phyloP scores from a whole-genome alignment of 2,797 vertebrate species.

The Liasis olivaceus region DNA sequence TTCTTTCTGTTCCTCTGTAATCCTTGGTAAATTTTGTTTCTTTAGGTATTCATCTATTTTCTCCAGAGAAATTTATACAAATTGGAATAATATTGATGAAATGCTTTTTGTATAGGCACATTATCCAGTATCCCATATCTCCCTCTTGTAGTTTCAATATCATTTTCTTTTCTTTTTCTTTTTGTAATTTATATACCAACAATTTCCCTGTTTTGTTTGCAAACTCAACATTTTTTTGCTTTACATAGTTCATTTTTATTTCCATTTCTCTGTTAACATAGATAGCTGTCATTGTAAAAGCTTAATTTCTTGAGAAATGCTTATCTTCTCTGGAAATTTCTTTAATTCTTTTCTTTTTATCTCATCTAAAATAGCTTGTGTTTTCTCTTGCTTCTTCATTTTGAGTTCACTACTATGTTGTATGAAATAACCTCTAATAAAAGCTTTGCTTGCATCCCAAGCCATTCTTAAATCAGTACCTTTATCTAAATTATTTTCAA shows the following conservation, averaged over 20 bases:
- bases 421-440: no score
- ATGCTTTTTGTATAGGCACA: not conserved
- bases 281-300: not conserved
- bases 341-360: no score
- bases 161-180: not conserved
- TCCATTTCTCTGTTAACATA: not conserved
- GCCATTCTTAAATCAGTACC: no score
- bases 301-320: not conserved
- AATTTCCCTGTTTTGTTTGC: not conserved
- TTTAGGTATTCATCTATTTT: not conserved
- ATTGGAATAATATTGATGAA: not conserved
- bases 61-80: not conserved
- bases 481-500: no score
- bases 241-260: not conserved
- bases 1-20: not conserved
- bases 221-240: not conserved
- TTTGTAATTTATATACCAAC: not conserved
- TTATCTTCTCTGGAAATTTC: not conserved
- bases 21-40: not conserved
- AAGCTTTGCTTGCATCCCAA: no score
- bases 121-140: not conserved
- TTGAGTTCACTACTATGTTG: no score
- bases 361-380: no score
- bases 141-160: not conserved
- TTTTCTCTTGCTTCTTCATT: no score